These are phyloP conservation scores for Phalloptychus januarius DNA, from an alignment of 2,797 vertebrate genomes.

Conservation along the genomic window DNA sequence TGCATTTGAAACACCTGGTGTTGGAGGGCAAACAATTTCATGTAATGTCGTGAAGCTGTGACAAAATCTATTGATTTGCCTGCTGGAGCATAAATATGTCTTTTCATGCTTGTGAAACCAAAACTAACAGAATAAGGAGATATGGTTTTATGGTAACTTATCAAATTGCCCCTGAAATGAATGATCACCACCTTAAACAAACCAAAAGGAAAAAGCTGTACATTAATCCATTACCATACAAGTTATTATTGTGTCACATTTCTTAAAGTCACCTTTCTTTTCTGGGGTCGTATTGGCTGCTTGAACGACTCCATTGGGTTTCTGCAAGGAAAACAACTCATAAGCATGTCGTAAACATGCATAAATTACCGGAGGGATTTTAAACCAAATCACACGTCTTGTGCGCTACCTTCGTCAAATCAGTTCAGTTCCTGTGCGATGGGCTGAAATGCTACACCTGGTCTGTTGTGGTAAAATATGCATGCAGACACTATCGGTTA, in stretches of 20 bases:
- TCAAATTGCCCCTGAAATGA: background rate
- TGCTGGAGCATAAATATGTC: background rate
- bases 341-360: background rate
- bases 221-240: background rate
- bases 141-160: background rate
- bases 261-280: background rate
- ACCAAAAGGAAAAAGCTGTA: background rate
- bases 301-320: background rate
- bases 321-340: background rate
- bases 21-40: background rate
- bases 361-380: background rate
- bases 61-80: background rate
- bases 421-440: constrained; percentile 69
- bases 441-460: constrained; percentile 74
- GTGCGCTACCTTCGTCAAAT: constrained; percentile 62
- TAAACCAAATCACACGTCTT: background rate
- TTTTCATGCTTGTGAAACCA: background rate
- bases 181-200: background rate
- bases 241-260: background rate
- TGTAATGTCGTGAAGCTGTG: background rate
- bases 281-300: background rate
- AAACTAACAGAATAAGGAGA: background rate
- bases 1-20: background rate
- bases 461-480: constrained; percentile 74
- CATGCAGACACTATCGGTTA: constrained; percentile 78